These are phyloP conservation scores for Apodemia zela DNA, from an alignment of 2,888 invertebrate genomes.

Conservation along the genomic window DNA sequence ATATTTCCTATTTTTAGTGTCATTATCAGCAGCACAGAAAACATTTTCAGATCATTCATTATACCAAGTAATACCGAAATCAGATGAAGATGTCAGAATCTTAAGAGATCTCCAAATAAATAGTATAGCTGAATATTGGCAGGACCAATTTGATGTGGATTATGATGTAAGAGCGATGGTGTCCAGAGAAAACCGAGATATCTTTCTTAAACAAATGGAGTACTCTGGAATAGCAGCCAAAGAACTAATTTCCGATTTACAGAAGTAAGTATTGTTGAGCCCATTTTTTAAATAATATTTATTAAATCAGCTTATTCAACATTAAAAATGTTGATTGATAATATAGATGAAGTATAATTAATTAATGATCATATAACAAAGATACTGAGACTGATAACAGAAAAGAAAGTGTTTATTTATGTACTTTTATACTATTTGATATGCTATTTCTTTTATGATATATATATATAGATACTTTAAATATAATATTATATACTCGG, in stretches of 20 bases:
- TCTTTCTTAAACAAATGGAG: conserved; percentile 39
- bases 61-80: conserved; percentile 75
- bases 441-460: no score
- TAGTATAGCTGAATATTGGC: conserved; percentile 60
- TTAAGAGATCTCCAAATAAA: conserved; percentile 62
- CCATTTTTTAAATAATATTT: no score
- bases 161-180: conserved; percentile 58
- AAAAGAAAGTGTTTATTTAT: no score
- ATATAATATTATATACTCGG: no score
- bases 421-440: no score
- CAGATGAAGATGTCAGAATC: conserved; percentile 62
- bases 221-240: conserved; percentile 37
- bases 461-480: no score
- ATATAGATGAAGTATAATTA: no score
- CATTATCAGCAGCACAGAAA: conserved; percentile 35
- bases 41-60: conserved; percentile 81
- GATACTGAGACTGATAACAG: no score
- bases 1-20: conserved; percentile 35
- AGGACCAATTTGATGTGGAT: conserved; percentile 47
- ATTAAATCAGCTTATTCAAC: no score
- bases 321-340: no score
- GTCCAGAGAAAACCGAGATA: conserved; percentile 39
- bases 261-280: conserved; percentile 46
- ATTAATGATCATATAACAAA: no score
- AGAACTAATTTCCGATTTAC: conserved; percentile 50